Conservation (phyloP, 2,888 invertebrate species). For the Diarsia brunnea region DNA sequence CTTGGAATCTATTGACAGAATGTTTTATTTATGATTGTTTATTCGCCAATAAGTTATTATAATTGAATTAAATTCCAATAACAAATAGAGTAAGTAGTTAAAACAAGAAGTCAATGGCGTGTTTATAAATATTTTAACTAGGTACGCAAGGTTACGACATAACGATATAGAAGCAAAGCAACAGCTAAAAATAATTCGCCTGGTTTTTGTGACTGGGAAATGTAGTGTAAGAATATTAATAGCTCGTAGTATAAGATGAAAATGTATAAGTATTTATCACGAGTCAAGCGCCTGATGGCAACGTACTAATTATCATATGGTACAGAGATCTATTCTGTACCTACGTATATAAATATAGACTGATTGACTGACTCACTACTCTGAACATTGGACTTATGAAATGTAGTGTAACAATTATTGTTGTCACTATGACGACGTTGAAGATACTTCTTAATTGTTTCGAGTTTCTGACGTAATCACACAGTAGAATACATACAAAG, state of each 20-base stretch:
- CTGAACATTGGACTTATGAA: slow-evolving; percentile 32
- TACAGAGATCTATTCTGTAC: slow-evolving; percentile 36
- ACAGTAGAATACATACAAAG: background rate
- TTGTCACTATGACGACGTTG: slow-evolving; percentile 30
- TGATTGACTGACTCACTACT: slow-evolving; percentile 48
- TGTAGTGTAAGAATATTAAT: slow-evolving; percentile 48
- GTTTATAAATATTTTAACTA: slow-evolving; percentile 22
- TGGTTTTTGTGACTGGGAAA: slow-evolving; percentile 52
- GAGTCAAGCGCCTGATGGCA: slow-evolving; percentile 29
- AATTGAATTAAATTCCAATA: slow-evolving; percentile 33
- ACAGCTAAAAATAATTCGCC: slow-evolving; percentile 49
- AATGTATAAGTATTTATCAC: slow-evolving; percentile 33
- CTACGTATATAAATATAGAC: slow-evolving; percentile 29
- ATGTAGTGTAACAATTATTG: slow-evolving; percentile 10
- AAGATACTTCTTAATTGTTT: slow-evolving; percentile 1
- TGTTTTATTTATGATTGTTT: background rate
- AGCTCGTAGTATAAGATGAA: slow-evolving; percentile 33
- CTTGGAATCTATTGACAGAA: background rate
- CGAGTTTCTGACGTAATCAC: background rate
- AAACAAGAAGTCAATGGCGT: slow-evolving; percentile 6
- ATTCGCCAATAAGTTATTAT: slow-evolving; percentile 9
- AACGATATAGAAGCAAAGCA: slow-evolving; percentile 9
- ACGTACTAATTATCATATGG: slow-evolving; percentile 25
- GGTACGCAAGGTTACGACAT: slow-evolving; percentile 50
- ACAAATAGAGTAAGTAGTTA: slow-evolving; percentile 6